Conservation (phyloP, 2,113 vertebrate genomes). For the Lota lota region DNA sequence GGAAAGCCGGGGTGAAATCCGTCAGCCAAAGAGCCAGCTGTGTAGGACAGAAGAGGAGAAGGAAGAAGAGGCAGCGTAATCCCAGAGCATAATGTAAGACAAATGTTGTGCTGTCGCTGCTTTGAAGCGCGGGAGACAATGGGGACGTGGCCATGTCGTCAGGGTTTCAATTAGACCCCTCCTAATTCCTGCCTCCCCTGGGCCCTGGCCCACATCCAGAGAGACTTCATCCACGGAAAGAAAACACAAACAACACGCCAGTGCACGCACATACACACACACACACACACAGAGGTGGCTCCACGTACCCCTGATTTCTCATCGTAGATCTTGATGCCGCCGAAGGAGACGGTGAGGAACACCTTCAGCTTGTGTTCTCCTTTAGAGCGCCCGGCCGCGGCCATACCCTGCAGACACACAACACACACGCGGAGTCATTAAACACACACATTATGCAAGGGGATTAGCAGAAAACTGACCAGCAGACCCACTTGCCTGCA, state of each 20-base stretch:
- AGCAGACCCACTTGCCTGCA: too few species aligned
- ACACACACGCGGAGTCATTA: neutral
- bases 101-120: constrained; percentile 30
- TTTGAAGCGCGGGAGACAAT: constrained; percentile 52
- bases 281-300: constrained; percentile 1
- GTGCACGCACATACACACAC: neutral
- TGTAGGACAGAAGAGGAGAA: constrained; percentile 27
- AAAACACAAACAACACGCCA: constrained; percentile 29
- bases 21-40: constrained; percentile 21
- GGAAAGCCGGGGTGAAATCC: constrained; percentile 1
- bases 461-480: too few species aligned
- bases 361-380: constrained; percentile 98
- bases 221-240: constrained; percentile 73
- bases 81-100: constrained; percentile 42
- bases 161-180: constrained; percentile 73
- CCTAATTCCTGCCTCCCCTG: constrained; percentile 67
- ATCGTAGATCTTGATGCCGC: constrained; percentile 99
- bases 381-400: constrained; percentile 91
- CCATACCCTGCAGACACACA: constrained; percentile 80
- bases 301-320: constrained; percentile 96
- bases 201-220: constrained; percentile 52
- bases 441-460: too few species aligned
- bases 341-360: constrained; percentile 96
- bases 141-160: constrained; percentile 58
- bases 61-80: constrained; percentile 26